These are phyloP conservation scores for Cepaea hortensis DNA, from an alignment of 2,888 invertebrate genomes.

Conservation along the genomic window DNA sequence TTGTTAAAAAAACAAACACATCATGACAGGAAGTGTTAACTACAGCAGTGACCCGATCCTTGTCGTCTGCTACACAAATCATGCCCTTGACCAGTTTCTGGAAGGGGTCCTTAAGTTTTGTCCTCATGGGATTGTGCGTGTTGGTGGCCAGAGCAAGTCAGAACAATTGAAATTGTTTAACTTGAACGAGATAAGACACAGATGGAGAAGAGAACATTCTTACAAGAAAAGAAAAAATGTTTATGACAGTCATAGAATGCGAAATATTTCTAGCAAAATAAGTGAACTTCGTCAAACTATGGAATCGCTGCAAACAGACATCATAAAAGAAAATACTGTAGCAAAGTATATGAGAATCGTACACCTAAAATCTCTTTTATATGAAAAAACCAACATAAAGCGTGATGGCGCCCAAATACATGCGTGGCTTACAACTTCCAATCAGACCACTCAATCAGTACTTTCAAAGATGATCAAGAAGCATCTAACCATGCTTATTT, in stretches of 20 bases:
- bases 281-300: slow-evolving; percentile 52
- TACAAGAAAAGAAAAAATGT: background rate
- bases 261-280: slow-evolving; percentile 49
- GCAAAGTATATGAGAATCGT: background rate
- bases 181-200: no score
- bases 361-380: slow-evolving; percentile 49
- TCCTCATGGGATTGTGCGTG: slow-evolving; percentile 63
- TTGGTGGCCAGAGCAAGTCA: slow-evolving; percentile 69
- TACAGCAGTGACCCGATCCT: slow-evolving; percentile 17
- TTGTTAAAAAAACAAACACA: slow-evolving; percentile 80
- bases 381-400: background rate
- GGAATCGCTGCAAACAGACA: slow-evolving; percentile 51
- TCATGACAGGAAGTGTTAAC: slow-evolving; percentile 65
- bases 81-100: slow-evolving; percentile 72
- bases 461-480: slow-evolving; percentile 7
- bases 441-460: background rate
- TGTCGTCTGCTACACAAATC: slow-evolving; percentile 67
- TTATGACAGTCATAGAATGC: slow-evolving; percentile 27
- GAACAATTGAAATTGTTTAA: slow-evolving; percentile 57
- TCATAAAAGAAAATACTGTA: slow-evolving; percentile 40
- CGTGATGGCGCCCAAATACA: background rate
- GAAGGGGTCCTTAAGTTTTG: slow-evolving; percentile 62
- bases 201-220: no score
- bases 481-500: slow-evolving; percentile 19
- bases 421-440: slow-evolving; percentile 15